Conservation (phyloP, 2,888 invertebrate species). For the Drosophila sordidula region DNA sequence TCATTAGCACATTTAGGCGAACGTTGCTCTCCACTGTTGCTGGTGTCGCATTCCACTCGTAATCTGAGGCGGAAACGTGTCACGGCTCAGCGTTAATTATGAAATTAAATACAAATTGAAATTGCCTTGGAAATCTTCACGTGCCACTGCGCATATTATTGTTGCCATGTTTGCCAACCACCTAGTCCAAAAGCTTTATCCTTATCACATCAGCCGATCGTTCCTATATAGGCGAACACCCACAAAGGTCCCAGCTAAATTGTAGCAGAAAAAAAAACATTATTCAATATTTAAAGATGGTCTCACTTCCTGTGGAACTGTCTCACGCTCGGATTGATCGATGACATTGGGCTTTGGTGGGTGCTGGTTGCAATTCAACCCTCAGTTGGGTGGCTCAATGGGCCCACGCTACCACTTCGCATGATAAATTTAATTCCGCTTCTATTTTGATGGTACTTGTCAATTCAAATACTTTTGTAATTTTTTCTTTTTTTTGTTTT, state of each 20-base stretch:
- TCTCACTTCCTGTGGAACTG: conserved; percentile 43
- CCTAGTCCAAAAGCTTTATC: conserved; percentile 11
- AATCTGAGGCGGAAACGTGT: conserved; percentile 63
- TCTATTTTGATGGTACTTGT: conserved; percentile 82
- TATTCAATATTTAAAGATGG: conserved; percentile 75
- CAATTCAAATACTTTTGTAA: conserved; percentile 80
- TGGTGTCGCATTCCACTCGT: conserved; percentile 56
- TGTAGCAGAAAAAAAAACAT: conserved; percentile 49
- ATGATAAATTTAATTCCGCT: conserved; percentile 82
- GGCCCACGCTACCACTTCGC: conserved; percentile 58
- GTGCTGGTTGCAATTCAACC: conserved; percentile 13
- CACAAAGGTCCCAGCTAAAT: conserved; percentile 17
- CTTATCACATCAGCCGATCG: conserved; percentile 43
- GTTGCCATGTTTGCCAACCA: conserved; percentile 22
- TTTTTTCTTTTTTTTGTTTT: conserved; percentile 59
- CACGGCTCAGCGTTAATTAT: conserved; percentile 70
- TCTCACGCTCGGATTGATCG: conserved; percentile 76
- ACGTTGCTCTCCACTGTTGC: not conserved
- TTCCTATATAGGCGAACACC: conserved; percentile 4
- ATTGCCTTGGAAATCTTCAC: conserved; percentile 43
- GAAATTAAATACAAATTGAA: conserved; percentile 74
- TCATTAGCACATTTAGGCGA: conserved; percentile 53
- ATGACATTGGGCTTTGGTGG: conserved; percentile 58
- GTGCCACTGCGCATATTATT: conserved; percentile 25
- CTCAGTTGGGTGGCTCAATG: conserved; percentile 12